Evolutionary conservation across 2,797 vertebrate genomes (phyloP).

Genomic region (Scyliorhinus canicula): DNA sequence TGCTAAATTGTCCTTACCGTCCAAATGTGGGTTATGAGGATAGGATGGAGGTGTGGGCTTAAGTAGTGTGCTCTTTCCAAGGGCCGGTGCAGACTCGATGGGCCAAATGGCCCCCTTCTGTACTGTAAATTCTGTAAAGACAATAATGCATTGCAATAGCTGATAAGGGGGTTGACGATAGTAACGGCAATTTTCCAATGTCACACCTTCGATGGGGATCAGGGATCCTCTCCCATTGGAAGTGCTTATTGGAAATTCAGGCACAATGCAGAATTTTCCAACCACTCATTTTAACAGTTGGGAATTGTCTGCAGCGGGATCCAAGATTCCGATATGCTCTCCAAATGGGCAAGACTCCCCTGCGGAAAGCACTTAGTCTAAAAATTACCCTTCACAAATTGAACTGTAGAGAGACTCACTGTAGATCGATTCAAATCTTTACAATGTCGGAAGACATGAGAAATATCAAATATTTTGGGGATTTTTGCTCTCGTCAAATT

Average conservation of each 20-base stretch:
- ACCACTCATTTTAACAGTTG: background rate
- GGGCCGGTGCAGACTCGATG: too few species aligned
- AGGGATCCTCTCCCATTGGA: background rate
- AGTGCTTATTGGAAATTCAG: background rate
- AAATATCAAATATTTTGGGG: background rate
- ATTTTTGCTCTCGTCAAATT: background rate
- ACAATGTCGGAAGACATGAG: background rate
- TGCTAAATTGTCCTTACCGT: too few species aligned
- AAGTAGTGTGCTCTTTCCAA: too few species aligned
- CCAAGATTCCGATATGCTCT: background rate
- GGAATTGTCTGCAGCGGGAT: background rate
- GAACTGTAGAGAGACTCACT: background rate
- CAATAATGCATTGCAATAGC: background rate
- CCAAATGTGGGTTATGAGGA: too few species aligned
- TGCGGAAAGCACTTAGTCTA: background rate
- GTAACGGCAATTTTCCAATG: background rate
- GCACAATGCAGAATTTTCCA: background rate
- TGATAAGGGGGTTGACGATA: background rate
- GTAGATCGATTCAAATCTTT: background rate
- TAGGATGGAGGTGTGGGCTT: too few species aligned
- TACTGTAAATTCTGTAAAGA: too few species aligned
- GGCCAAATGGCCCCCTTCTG: too few species aligned
- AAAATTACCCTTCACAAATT: background rate
- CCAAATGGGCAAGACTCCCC: background rate
- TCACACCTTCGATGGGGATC: too few species aligned